Evolutionary conservation across 92 coral and sea anemone species (phyloP), one percentile per base, ranked within the genome.

Genomic region (Palythoa grandis): DNA sequence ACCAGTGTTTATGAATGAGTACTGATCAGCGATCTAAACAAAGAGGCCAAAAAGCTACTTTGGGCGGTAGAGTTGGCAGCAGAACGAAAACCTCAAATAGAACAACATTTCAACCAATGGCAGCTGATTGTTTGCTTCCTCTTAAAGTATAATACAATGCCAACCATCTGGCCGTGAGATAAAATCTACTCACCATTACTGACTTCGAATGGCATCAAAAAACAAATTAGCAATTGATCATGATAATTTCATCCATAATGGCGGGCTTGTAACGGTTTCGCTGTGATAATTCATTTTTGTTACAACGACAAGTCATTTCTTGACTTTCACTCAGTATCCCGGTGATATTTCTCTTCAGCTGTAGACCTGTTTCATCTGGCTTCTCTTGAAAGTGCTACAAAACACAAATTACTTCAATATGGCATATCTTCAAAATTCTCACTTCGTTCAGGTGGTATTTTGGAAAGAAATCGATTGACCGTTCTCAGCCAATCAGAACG

Each of bases 171-270:
- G 17, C 67, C n/a, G 14, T 76, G 16, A 76, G 82, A 76, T 76
- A 76, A 76, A 76, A 76, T 76, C 48, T 76, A 76, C 82, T 76
- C 37, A 76, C 82, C 82, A 76, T 76, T 35, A 56, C 53, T 20
- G 23, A 76, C 29, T 52, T 52, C 17, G 48, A 52, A 52, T 10
- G 67, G 47, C 25, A 14, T 65, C 53, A 54, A 54, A 76, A 29
- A 25, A 53, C 82, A 76, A 76, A 76, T 54, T 56, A 76, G 40
- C 48, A 35, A 76, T 54, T 53, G 66, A 16, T 53, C 82, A 52
- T 23, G 39, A 54, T 38, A 37, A 7, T 53, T 76, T 54, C 82
- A 25, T 76, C 43, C 43, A 54, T 53, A 20, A 54, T 76, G 82
- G 82, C 82, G 82, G 66, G 82, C 77, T 22, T 14, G 14, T 52